Percentiles rank a stretch among this genome's conserved stretches.
Evolutionary conservation across 2,113 vertebrate species (phyloP).

Genomic region (Nestor notabilis): DNA sequence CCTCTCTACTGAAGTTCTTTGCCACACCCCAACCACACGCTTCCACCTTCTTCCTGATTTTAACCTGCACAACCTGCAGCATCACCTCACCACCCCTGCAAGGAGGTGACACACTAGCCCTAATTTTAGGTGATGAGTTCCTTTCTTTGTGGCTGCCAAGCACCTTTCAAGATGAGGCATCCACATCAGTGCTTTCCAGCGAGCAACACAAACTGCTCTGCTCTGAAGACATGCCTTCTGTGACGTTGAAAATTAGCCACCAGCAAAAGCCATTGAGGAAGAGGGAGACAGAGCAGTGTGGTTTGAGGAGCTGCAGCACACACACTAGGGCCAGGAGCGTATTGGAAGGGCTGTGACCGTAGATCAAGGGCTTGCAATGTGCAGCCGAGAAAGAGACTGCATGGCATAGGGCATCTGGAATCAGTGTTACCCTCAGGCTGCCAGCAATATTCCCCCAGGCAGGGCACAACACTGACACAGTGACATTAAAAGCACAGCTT

Average conservation of each 20-base stretch:
- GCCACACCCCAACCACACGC: neutral
- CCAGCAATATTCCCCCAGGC: neutral
- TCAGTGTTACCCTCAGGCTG: neutral
- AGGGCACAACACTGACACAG: neutral
- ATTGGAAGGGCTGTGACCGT: rapidly evolving
- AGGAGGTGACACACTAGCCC: neutral
- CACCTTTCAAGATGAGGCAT: neutral
- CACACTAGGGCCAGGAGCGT: rapidly evolving
- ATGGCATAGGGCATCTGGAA: neutral
- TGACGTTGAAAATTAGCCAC: neutral
- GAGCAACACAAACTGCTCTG: neutral
- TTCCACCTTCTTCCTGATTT: neutral
- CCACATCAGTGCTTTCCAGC: neutral
- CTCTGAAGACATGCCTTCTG: neutral
- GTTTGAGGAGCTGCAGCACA: neutral
- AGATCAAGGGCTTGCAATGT: neutral
- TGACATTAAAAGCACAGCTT: conserved; percentile 8
- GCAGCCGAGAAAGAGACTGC: neutral
- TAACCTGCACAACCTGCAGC: neutral
- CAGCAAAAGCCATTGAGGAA: neutral
- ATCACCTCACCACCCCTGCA: neutral
- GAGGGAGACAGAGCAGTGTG: rapidly evolving
- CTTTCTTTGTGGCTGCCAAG: neutral
- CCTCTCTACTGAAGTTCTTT: neutral
- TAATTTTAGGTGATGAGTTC: neutral